phyloP scores from a whole-genome alignment of 2,797 vertebrate species.

The Typhlichthys eigenmanni region DNA sequence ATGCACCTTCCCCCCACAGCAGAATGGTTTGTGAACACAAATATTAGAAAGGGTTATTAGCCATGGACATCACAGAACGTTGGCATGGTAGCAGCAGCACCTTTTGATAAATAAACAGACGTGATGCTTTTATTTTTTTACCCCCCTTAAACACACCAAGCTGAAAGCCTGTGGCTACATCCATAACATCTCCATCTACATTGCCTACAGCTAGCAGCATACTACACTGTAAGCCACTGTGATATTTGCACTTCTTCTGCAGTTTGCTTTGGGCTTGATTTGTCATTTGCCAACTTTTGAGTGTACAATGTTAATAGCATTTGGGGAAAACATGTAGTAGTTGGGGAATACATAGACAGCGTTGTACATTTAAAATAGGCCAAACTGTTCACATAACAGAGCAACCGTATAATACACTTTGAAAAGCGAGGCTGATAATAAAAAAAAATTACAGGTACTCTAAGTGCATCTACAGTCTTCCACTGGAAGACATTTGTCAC shows the following conservation, averaged over 20 bases:
- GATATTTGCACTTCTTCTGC: no score
- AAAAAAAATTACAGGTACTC: conserved; percentile 13
- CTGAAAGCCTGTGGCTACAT: conserved; percentile 19
- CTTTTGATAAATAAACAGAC: conserved; percentile 26
- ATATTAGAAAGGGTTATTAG: conserved; percentile 5
- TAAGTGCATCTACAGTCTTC: conserved; percentile 15
- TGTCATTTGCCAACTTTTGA: neutral
- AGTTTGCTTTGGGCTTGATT: no score
- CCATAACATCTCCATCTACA: conserved; percentile 14
- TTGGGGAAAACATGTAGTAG: no score
- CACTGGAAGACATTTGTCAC: conserved; percentile 7
- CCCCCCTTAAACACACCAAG: conserved; percentile 9
- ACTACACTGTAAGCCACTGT: neutral
- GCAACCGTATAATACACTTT: conserved; percentile 10
- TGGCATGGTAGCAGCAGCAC: conserved; percentile 20
- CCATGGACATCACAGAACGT: conserved; percentile 6
- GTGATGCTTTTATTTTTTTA: conserved; percentile 11
- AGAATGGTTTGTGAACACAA: conserved; percentile 38
- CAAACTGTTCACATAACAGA: neutral
- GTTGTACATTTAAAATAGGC: neutral
- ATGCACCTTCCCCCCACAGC: conserved; percentile 6
- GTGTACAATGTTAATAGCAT: no score
- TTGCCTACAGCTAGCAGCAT: conserved; percentile 18
- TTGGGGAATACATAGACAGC: no score
- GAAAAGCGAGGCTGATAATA: conserved; percentile 2